Percentiles rank a stretch among this genome's conserved stretches.
Evolutionary conservation across 2,797 vertebrate genomes (phyloP).

Genomic region (Scomberomorus guttatus): DNA sequence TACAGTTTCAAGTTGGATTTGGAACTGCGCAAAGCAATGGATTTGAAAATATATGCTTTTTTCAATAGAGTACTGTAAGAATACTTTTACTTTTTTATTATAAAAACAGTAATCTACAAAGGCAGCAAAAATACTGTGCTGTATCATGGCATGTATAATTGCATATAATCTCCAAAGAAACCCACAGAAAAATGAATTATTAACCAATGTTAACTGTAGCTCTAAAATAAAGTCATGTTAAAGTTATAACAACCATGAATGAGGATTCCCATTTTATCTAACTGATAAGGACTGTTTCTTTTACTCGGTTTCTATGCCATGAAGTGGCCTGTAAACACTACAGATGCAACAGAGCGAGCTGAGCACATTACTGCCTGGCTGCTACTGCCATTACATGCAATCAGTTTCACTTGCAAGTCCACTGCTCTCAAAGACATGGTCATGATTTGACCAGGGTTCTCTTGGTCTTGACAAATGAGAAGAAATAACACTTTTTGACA

Average conservation of each 20-base stretch:
- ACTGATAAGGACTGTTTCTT: conserved; percentile 16
- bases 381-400: conserved; percentile 55
- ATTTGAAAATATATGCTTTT: too few relatives aligned
- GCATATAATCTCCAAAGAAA: background rate
- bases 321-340: conserved; percentile 23
- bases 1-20: too few relatives aligned
- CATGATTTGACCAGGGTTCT: conserved; percentile 48
- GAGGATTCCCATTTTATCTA: conserved; percentile 15
- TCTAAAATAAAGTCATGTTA: background rate
- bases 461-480: conserved; percentile 48
- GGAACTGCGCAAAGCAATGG: too few relatives aligned
- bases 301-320: conserved; percentile 20
- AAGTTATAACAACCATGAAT: conserved; percentile 3
- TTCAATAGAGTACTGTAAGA: too few relatives aligned
- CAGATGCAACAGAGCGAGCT: conserved; percentile 33
- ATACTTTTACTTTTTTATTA: too few relatives aligned
- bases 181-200: background rate
- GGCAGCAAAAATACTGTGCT: too few relatives aligned
- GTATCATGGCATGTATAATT: too few relatives aligned
- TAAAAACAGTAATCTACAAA: too few relatives aligned
- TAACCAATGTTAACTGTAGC: background rate
- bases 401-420: conserved; percentile 56
- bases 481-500: conserved; percentile 44
- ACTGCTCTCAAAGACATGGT: conserved; percentile 47
- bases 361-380: conserved; percentile 22